Conservation (phyloP, 2,113 vertebrate genomes). For the Motacilla tschutschensis region DNA sequence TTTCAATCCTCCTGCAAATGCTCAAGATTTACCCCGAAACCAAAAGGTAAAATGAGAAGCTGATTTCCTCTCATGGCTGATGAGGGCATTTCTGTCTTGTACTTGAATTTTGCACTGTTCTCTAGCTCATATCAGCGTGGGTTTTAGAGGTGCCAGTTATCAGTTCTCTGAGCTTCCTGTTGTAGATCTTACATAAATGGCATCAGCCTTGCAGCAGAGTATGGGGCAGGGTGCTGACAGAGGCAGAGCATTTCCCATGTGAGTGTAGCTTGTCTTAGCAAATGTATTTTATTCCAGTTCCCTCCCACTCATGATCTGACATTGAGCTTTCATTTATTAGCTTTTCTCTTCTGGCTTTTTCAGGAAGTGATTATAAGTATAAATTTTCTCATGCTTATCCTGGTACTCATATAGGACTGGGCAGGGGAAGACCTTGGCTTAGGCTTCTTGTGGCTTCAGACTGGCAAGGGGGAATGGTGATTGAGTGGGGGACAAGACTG, state of each 20-base stretch:
- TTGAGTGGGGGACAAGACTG: not conserved
- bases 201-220: not conserved
- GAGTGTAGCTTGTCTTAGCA: not conserved
- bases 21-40: conserved; percentile 92
- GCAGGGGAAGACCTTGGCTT: not conserved
- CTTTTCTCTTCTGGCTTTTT: not conserved
- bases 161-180: not conserved
- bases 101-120: not conserved
- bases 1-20: conserved; percentile 88
- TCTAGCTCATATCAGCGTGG: not conserved
- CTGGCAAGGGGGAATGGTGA: not conserved
- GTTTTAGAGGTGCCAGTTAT: not conserved
- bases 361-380: not conserved
- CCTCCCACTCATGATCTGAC: not conserved
- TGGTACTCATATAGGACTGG: not conserved
- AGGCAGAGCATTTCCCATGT: not conserved
- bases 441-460: not conserved
- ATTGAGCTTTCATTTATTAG: not conserved
- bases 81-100: not conserved
- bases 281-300: not conserved
- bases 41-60: conserved; percentile 85
- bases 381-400: not conserved
- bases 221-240: not conserved
- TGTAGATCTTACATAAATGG: not conserved
- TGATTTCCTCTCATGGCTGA: not conserved